Percentiles rank a stretch among this genome's conserved stretches.
These are phyloP conservation scores for Strongylocentrotus purpuratus DNA, from an alignment of 35 echinoderm and acorn worm genomes.

Conservation along the genomic window DNA sequence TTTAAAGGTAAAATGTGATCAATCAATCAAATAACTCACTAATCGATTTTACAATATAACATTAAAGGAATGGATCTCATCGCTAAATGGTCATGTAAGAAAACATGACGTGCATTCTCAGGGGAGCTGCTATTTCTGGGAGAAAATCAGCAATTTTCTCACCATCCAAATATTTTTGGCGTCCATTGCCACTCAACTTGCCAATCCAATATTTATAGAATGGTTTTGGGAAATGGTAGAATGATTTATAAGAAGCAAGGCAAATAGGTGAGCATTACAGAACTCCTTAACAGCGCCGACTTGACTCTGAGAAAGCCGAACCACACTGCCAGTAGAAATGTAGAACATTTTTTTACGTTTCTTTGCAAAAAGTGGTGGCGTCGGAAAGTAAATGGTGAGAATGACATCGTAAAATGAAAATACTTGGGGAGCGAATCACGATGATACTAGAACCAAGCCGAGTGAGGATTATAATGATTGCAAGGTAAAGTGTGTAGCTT, in stretches of 20 bases:
- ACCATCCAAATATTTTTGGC: background rate
- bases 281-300: slow-evolving; percentile 14
- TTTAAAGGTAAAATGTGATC: too few relatives aligned
- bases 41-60: background rate
- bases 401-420: too few relatives aligned
- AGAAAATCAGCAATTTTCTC: background rate
- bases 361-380: too few relatives aligned
- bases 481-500: too few relatives aligned
- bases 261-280: background rate
- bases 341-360: too few relatives aligned
- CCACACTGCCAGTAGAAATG: background rate
- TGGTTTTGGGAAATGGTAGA: background rate
- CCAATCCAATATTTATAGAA: background rate
- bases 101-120: background rate
- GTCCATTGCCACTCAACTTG: background rate
- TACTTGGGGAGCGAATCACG: too few relatives aligned
- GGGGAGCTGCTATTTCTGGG: background rate
- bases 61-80: too few relatives aligned
- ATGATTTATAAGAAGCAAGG: background rate
- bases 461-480: too few relatives aligned
- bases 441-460: too few relatives aligned
- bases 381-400: too few relatives aligned
- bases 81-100: background rate
- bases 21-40: too few relatives aligned
- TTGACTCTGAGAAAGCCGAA: background rate